Conservation (phyloP, 1,140 invertebrate species). For the Linepithema humile region DNA sequence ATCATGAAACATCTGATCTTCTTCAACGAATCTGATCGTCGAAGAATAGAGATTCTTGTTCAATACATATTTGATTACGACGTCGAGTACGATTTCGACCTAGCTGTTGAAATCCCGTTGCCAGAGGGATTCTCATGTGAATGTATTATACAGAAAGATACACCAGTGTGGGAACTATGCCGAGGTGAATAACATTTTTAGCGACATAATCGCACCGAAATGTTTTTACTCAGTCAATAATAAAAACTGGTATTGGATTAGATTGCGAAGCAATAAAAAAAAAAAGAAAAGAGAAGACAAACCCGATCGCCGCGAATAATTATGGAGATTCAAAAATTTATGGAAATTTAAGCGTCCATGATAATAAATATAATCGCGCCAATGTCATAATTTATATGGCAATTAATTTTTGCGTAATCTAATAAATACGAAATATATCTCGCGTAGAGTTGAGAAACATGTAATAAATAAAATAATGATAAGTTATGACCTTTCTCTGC, state of each 20-base stretch:
- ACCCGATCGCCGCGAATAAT: background rate
- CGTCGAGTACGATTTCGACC: background rate
- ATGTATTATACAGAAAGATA: background rate
- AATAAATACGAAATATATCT: background rate
- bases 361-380: background rate
- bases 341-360: no score
- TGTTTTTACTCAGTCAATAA: background rate
- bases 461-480: background rate
- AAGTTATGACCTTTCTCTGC: no score
- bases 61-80: conserved; percentile 5
- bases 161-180: conserved; percentile 2
- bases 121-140: background rate
- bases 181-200: conserved; percentile 19
- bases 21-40: background rate
- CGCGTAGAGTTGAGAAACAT: background rate
- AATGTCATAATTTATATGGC: background rate
- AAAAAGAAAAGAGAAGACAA: no score
- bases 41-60: background rate
- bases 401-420: background rate
- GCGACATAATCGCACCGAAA: background rate
- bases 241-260: conserved; percentile 3
- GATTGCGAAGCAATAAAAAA: background rate
- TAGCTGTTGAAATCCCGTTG: conserved; percentile 18
- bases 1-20: no score
- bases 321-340: background rate